A percentile compares a stretch with the other conserved stretches of the same genome.
These are phyloP conservation scores for Nezara viridula DNA, from an alignment of 2,888 invertebrate genomes.

Conservation along the genomic window DNA sequence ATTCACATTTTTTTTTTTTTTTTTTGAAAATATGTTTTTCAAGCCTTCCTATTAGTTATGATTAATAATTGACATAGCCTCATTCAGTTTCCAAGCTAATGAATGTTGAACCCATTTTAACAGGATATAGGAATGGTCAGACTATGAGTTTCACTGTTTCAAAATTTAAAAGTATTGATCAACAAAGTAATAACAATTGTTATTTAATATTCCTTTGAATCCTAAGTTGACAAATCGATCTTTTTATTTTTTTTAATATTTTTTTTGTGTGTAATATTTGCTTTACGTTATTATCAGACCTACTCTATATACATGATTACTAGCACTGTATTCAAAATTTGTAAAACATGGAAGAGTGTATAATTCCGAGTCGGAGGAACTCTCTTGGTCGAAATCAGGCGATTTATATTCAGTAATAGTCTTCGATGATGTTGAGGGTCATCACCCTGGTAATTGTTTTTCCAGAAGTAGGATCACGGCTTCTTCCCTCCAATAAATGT, in stretches of 20 bases:
- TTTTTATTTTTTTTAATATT: no score
- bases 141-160: no score
- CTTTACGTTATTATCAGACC: not conserved
- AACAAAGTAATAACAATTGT: not conserved
- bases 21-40: no score
- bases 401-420: conserved; percentile 44
- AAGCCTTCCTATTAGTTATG: no score
- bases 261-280: no score
- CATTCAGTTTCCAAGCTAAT: no score
- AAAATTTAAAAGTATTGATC: no score
- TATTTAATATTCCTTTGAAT: not conserved
- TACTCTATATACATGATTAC: not conserved
- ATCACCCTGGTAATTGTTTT: conserved; percentile 43
- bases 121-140: no score
- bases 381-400: not conserved
- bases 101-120: no score
- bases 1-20: no score
- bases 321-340: not conserved
- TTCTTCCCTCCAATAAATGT: not conserved
- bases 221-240: no score
- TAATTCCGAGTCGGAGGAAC: not conserved
- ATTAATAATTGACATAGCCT: no score
- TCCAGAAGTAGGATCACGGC: conserved; percentile 15
- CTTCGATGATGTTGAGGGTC: conserved; percentile 2
- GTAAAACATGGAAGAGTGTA: not conserved